Conservation (phyloP, 2,113 vertebrate genomes). For the Sander vitreus region DNA sequence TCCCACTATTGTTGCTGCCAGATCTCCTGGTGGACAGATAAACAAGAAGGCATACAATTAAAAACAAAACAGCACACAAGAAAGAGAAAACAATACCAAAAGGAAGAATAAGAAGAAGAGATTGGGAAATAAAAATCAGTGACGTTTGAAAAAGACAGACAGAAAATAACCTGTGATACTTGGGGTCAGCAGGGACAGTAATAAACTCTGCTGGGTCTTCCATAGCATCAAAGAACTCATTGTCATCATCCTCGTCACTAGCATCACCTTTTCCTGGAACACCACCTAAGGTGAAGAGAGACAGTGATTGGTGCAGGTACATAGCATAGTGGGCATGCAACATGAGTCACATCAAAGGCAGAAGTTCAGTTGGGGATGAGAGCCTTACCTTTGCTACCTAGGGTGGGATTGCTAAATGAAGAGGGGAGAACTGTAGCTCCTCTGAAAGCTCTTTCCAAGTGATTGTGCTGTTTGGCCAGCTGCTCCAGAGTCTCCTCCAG, state of each 20-base stretch:
- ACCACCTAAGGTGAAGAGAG: slow-evolving; percentile 70
- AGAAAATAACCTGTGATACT: slow-evolving; percentile 90
- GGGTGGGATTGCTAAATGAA: slow-evolving; percentile 72
- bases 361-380: neutral
- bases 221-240: slow-evolving; percentile 94
- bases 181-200: slow-evolving; percentile 89
- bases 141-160: neutral
- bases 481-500: slow-evolving; percentile 97
- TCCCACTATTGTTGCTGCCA: slow-evolving; percentile 94
- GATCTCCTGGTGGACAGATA: slow-evolving; percentile 86
- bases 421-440: slow-evolving; percentile 91
- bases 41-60: neutral
- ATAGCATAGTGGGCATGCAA: too few relatives aligned
- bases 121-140: neutral
- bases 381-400: slow-evolving; percentile 86
- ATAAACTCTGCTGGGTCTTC: slow-evolving; percentile 93
- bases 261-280: slow-evolving; percentile 90
- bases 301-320: neutral
- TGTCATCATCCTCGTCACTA: slow-evolving; percentile 96
- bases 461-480: slow-evolving; percentile 97
- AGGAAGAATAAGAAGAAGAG: neutral
- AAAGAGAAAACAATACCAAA: neutral
- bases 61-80: neutral
- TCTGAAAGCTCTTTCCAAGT: slow-evolving; percentile 95
- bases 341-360: neutral